phyloP scores from a whole-genome alignment of 2,888 invertebrate species.

The Cartodere bifasciata region DNA sequence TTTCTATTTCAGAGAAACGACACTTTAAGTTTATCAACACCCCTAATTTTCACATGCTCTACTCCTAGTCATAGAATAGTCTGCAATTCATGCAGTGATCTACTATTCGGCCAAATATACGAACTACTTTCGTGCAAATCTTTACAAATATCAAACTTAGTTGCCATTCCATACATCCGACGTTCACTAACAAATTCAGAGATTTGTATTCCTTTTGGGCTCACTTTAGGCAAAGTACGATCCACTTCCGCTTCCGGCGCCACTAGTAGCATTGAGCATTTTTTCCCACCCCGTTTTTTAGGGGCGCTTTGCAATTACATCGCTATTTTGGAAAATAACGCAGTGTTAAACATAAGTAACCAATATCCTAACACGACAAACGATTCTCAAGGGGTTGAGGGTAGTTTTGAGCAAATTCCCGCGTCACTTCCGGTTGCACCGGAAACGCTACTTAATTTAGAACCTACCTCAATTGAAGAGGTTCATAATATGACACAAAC shows the following conservation, averaged over 20 bases:
- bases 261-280: conserved; percentile 37
- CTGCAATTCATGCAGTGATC: conserved; percentile 62
- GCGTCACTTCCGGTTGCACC: no score
- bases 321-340: conserved; percentile 53
- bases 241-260: neutral
- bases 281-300: conserved; percentile 55
- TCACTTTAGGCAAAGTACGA: conserved; percentile 21
- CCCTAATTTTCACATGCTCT: conserved; percentile 40
- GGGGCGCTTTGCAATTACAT: conserved; percentile 68
- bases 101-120: conserved; percentile 57
- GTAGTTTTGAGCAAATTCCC: no score
- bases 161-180: conserved; percentile 47
- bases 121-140: conserved; percentile 60
- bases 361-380: conserved; percentile 25
- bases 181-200: conserved; percentile 48
- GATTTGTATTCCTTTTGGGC: conserved; percentile 47
- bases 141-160: conserved; percentile 45
- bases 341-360: conserved; percentile 49
- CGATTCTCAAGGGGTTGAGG: no score
- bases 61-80: conserved; percentile 62
- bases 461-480: no score
- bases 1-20: no score
- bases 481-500: no score
- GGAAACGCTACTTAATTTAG: no score
- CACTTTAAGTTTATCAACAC: no score